A percentile compares a stretch with the other conserved stretches of the same genome.
Evolutionary conservation across 2,797 vertebrate species (phyloP).

Genomic region (Steatocranus sp.): DNA sequence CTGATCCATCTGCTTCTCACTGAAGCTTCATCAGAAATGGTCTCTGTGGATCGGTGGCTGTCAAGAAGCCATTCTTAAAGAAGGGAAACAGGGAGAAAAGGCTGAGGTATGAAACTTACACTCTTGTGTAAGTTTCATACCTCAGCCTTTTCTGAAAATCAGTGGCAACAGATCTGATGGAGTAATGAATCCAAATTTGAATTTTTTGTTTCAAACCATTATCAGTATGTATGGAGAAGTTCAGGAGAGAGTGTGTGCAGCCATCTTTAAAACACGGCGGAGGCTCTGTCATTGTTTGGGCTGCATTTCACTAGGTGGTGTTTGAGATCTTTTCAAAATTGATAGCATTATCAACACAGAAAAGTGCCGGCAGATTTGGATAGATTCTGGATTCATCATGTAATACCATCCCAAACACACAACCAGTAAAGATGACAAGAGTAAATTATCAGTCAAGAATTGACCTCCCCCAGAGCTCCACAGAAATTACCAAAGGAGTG

Average conservation of each 20-base stretch:
- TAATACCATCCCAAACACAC: not conserved
- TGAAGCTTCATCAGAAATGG: not conserved
- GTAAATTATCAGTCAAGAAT: not conserved
- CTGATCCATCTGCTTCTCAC: not conserved
- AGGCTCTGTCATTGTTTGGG: not conserved
- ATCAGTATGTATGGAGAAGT: not conserved
- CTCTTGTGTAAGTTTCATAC: no score
- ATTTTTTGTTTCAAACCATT: not conserved
- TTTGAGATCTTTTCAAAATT: not conserved
- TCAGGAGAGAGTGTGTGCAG: not conserved
- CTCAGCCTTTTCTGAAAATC: no score
- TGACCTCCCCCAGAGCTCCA: not conserved
- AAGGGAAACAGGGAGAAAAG: not conserved
- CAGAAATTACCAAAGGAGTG: not conserved
- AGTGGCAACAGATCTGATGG: not conserved
- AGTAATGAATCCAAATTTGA: not conserved
- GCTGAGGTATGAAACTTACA: not conserved
- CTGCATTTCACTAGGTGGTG: not conserved
- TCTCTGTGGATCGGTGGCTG: not conserved
- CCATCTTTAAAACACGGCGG: not conserved
- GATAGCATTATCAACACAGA: not conserved
- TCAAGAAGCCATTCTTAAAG: not conserved
- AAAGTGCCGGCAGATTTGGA: not conserved
- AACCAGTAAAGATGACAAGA: not conserved
- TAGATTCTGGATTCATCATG: not conserved